A percentile compares a stretch with the other conserved stretches of the same genome.
Conservation (phyloP, 1,140 invertebrate species). For the Drosophila leontia region DNA sequence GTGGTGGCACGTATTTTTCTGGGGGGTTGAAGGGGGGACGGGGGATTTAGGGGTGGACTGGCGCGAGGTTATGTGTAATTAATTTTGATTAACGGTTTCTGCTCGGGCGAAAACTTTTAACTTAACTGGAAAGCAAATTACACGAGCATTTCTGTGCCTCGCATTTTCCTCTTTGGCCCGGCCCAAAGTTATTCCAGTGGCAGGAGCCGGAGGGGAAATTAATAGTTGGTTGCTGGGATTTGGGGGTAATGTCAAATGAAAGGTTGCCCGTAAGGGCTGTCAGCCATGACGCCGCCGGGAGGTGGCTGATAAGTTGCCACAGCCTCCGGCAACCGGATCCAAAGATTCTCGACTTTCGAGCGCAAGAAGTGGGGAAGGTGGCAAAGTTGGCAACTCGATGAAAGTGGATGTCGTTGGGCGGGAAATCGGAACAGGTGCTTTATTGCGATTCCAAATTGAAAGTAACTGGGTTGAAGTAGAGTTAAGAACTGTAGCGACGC, state of each 20-base stretch:
- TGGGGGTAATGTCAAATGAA: conserved; percentile 44
- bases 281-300: conserved; percentile 26
- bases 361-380: background rate
- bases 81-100: conserved; percentile 80
- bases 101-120: conserved; percentile 68
- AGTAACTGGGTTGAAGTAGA: conserved; percentile 1
- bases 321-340: conserved; percentile 6
- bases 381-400: conserved; percentile 23
- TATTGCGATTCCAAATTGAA: conserved; percentile 4
- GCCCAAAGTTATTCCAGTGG: conserved; percentile 9
- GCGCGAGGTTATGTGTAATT: conserved; percentile 68
- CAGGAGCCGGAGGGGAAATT: conserved; percentile 3
- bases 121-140: conserved; percentile 66
- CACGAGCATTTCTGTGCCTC: conserved; percentile 44
- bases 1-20: conserved; percentile 53
- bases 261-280: conserved; percentile 40
- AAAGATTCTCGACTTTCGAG: background rate
- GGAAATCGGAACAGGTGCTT: conserved; percentile 9
- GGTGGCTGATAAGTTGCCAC: conserved; percentile 23
- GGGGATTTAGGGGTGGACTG: conserved; percentile 12
- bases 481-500: background rate
- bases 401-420: conserved; percentile 11
- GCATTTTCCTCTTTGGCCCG: conserved; percentile 19
- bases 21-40: background rate
- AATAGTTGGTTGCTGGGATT: conserved; percentile 35